phyloP scores from a whole-genome alignment of 53 echinoderm and acorn worm genomes.

The Stichopus horrens region DNA sequence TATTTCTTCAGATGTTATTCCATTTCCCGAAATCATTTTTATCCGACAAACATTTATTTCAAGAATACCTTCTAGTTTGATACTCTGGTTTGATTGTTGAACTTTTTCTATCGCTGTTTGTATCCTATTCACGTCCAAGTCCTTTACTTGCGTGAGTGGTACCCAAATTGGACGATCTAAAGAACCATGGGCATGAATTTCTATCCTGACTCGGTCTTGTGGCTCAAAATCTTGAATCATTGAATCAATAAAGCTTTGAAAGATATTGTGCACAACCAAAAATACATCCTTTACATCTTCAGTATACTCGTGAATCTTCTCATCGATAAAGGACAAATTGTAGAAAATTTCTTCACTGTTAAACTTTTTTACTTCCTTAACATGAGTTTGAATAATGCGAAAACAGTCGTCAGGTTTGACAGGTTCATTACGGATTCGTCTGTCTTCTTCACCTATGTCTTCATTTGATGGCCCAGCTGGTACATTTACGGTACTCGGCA shows the following conservation, averaged over 20 bases:
- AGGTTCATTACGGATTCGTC: background rate
- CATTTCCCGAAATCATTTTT: background rate
- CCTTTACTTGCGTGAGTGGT: background rate
- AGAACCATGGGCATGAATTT: slow-evolving; percentile 10
- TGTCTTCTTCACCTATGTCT: background rate
- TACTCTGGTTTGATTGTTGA: slow-evolving; percentile 13
- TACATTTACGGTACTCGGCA: too few relatives aligned
- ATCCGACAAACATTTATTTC: background rate
- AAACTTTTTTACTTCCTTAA: background rate
- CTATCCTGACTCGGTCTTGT: slow-evolving; percentile 3
- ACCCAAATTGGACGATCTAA: slow-evolving; percentile 22
- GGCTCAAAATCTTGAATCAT: background rate
- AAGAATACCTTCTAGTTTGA: background rate
- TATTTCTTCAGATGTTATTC: background rate
- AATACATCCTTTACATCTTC: background rate
- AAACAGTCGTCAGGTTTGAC: background rate
- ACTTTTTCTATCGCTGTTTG: background rate
- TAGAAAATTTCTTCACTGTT: background rate
- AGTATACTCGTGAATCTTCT: background rate
- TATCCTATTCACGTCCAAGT: background rate
- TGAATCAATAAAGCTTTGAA: background rate
- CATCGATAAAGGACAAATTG: background rate
- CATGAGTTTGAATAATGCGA: background rate
- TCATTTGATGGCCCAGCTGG: too few relatives aligned
- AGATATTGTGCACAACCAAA: background rate